A percentile compares a stretch with the other conserved stretches of the same genome.
Evolutionary conservation across 2,113 vertebrate genomes (phyloP).

Genomic region (Halcyon malimbica): DNA sequence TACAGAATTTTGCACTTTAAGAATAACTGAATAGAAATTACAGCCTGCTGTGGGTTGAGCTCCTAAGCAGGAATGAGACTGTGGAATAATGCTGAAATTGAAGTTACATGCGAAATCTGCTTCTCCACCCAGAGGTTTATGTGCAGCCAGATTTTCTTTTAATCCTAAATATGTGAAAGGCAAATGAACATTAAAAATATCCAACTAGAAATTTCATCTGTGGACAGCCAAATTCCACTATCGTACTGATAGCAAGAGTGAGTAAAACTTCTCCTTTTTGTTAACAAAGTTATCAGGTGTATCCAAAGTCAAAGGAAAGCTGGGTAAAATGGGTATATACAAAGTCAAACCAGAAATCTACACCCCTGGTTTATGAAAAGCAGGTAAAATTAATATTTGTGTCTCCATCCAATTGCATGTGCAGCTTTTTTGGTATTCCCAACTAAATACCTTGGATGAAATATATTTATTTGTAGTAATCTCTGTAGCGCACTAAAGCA

Average conservation of each 20-base stretch:
- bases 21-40: not conserved
- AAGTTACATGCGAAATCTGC: not conserved
- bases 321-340: not conserved
- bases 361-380: not conserved
- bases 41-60: not conserved
- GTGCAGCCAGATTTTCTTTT: not conserved
- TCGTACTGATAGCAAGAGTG: not conserved
- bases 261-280: not conserved
- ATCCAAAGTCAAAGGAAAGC: not conserved
- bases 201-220: not conserved
- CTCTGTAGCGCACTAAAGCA: not conserved
- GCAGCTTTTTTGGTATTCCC: not conserved
- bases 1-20: not conserved
- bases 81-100: not conserved
- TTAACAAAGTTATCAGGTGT: not conserved
- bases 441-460: not conserved
- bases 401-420: not conserved
- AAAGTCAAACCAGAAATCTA: not conserved
- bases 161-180: not conserved
- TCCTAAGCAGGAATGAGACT: not conserved
- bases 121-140: not conserved
- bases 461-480: not conserved
- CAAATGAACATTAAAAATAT: not conserved
- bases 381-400: not conserved
- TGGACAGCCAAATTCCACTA: not conserved